Percentiles rank a stretch among this genome's conserved stretches.
Conservation (phyloP, 2,113 vertebrate species). For the Otolemur garnettii region DNA sequence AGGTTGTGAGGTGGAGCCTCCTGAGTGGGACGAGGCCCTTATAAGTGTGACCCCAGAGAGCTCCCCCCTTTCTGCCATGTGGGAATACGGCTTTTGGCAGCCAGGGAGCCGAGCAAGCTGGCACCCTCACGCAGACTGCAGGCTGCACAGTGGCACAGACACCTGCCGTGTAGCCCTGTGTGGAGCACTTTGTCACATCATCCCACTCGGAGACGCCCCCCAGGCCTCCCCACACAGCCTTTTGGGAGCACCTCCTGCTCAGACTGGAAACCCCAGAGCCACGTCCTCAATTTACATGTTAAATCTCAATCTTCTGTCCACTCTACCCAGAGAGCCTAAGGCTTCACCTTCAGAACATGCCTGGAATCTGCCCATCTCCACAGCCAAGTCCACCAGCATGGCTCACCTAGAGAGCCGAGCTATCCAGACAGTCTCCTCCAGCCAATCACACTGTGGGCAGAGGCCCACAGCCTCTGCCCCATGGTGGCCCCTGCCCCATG, state of each 20-base stretch:
- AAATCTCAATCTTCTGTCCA: too few relatives aligned
- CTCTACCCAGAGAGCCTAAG: not conserved
- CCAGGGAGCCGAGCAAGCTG: not conserved
- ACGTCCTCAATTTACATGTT: too few relatives aligned
- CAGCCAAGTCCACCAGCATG: too few relatives aligned
- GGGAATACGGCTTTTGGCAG: not conserved
- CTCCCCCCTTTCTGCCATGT: rapidly evolving
- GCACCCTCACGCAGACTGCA: too few relatives aligned
- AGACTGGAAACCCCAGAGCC: too few relatives aligned
- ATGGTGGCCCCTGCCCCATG: too few relatives aligned
- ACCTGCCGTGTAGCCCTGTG: too few relatives aligned
- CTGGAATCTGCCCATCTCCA: rapidly evolving
- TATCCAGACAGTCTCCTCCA: not conserved
- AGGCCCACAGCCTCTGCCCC: not conserved
- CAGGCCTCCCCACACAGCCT: too few relatives aligned
- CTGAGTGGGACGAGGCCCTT: not conserved
- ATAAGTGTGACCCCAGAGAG: not conserved
- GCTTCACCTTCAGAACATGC: not conserved
- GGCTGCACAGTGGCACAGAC: too few relatives aligned
- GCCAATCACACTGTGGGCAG: not conserved
- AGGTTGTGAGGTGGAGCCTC: too few relatives aligned
- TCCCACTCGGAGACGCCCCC: too few relatives aligned
- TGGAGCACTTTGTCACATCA: not conserved
- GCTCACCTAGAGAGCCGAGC: too few relatives aligned
- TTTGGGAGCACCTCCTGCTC: not conserved